These are phyloP conservation scores for Caenorhabditis sinica DNA, from an alignment of 2,888 invertebrate genomes.

Conservation along the genomic window DNA sequence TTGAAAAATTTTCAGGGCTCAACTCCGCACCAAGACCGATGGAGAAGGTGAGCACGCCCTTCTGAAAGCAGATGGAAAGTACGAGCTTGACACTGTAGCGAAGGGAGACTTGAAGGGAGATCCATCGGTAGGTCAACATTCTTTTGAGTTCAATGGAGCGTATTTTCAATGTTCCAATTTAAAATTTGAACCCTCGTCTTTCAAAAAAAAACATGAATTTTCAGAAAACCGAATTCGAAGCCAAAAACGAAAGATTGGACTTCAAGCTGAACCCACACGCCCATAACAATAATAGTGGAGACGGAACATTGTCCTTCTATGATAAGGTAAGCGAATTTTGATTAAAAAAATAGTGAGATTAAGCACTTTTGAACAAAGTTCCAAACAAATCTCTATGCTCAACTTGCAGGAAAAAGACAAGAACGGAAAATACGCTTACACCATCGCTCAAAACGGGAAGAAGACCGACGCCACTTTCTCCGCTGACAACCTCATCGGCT, in stretches of 20 bases:
- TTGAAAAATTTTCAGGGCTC: conserved; percentile 74
- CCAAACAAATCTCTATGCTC: not conserved
- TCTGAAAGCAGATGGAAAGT: conserved; percentile 83
- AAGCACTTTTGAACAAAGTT: not conserved
- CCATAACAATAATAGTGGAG: conserved; percentile 79
- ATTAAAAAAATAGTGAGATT: not conserved
- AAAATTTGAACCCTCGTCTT: too few relatives aligned
- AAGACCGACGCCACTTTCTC: conserved; percentile 81
- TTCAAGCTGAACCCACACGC: conserved; percentile 80
- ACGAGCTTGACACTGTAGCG: conserved; percentile 82
- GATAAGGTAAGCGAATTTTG: conserved; percentile 74
- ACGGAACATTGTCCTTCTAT: conserved; percentile 77
- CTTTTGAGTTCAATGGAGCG: not conserved
- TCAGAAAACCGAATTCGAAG: conserved; percentile 80
- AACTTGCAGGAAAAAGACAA: conserved; percentile 78
- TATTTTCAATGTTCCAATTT: too few relatives aligned
- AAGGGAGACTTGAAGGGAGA: conserved; percentile 79
- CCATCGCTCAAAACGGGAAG: conserved; percentile 81
- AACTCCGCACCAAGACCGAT: conserved; percentile 78
- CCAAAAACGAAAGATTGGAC: conserved; percentile 81
- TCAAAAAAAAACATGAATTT: conserved; percentile 27
- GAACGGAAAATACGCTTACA: conserved; percentile 81
- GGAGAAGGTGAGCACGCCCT: conserved; percentile 79
- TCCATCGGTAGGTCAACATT: conserved; percentile 61
- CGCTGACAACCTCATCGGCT: conserved; percentile 75